Evolutionary conservation across 1,140 invertebrate species (phyloP).

Genomic region (Nymphalis io): DNA sequence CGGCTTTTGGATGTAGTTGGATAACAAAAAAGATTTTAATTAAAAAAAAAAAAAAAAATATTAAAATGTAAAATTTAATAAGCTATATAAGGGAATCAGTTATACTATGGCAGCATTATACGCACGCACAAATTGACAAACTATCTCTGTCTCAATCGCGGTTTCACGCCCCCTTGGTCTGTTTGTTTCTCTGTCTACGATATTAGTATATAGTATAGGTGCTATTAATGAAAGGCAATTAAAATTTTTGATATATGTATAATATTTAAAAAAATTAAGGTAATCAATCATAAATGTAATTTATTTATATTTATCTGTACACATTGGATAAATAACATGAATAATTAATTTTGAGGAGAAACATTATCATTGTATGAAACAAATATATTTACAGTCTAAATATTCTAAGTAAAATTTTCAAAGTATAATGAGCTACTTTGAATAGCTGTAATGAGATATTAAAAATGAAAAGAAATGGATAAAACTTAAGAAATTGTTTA

Average conservation of each 20-base stretch:
- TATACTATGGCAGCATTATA: no score
- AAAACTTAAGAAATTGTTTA: not conserved
- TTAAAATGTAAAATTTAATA: no score
- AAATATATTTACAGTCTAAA: conserved; percentile 15
- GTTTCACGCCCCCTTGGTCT: no score
- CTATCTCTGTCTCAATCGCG: no score
- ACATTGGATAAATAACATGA: conserved; percentile 70
- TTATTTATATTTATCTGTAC: conserved; percentile 76
- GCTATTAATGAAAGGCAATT: conserved; percentile 45
- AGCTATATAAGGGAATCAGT: no score
- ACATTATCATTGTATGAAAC: conserved; percentile 48
- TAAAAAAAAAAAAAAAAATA: no score
- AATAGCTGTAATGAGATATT: conserved; percentile 5
- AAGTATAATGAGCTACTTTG: not conserved
- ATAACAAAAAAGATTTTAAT: no score
- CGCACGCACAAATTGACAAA: no score
- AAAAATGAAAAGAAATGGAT: not conserved
- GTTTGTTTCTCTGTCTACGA: no score
- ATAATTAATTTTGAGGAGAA: conserved; percentile 62
- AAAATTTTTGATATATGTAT: conserved; percentile 73
- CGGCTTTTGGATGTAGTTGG: no score
- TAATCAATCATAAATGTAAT: conserved; percentile 65
- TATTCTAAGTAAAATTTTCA: conserved; percentile 2
- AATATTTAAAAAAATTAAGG: conserved; percentile 75
- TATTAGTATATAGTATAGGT: not conserved